These are phyloP conservation scores for Passer montanus DNA, from an alignment of 2,113 vertebrate species.

Conservation along the genomic window DNA sequence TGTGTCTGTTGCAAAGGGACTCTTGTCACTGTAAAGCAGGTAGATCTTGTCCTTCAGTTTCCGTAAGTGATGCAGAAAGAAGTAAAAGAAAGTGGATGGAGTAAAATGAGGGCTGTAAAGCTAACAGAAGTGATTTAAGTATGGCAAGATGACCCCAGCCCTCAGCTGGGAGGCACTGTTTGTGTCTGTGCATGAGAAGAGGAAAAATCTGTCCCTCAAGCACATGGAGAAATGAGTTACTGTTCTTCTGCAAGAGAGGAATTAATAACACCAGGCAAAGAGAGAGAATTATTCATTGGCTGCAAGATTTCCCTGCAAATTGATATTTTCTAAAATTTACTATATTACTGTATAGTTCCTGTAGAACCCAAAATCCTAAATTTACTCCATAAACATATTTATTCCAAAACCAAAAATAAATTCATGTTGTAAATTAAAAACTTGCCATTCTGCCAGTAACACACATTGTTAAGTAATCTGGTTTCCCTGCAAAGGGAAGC, in stretches of 20 bases:
- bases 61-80: neutral
- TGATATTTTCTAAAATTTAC: neutral
- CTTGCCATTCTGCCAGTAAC: neutral
- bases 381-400: neutral
- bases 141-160: neutral
- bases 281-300: neutral
- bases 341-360: neutral
- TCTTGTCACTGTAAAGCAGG: neutral
- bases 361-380: neutral
- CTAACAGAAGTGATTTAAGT: conserved; percentile 10
- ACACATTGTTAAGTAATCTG: neutral
- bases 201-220: neutral
- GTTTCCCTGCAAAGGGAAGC: neutral
- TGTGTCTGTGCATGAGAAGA: neutral
- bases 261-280: neutral
- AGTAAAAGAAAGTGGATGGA: neutral
- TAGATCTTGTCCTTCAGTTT: neutral
- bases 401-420: neutral
- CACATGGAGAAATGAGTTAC: neutral
- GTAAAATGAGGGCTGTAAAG: neutral
- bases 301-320: neutral
- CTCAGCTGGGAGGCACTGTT: neutral
- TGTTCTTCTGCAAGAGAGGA: neutral
- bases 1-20: neutral
- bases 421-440: neutral